Base-by-base conservation (phyloP, 2,797 vertebrate species). In the Pipistrellus pipistrellus region DNA sequence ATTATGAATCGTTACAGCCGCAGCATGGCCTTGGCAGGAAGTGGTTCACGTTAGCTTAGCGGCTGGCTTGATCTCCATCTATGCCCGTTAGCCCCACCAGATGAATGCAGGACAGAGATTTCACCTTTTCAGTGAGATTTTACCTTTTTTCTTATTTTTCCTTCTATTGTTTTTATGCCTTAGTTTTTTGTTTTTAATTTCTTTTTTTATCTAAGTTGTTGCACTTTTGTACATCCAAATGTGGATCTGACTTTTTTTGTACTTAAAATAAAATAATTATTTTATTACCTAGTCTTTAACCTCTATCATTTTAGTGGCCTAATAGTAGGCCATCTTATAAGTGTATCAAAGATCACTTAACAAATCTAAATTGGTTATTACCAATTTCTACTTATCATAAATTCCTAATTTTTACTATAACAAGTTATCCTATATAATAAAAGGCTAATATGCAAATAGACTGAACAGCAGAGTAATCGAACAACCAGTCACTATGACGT, bases 301-400 rank as follows among this genome's bases (percentile, higher is more conserved):
- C 53, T 21, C n/a, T 32, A 71, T 32, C 10, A 41, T 83, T 76
- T 90, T 48, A 76, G 81, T 66, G 46, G 51, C 57, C 95, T 90
- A 81, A 73, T 25, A 38, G 68, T 25, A 78, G 35, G n/a, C 12
- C 76, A 64, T n/a, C 41, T 78, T 75, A 3, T 66, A 69, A 89
- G 18, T 59, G 14, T 73, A 75, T 8, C 44, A 76, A 89, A 87
- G n/a, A 51, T 75, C 20, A 80, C 35, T 71, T 87, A 88, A 44
- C 23, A 81, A 73, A 90, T 66, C 23, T 48, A 94, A 66, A 66
- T n/a, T 88, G 15, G 17, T 88, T 81, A 27, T 81, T 85, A 68
- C 2, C 2, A 76, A 77, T 15, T 62, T 76, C 66, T 72, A 82
- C 76, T 95, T 88, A 64, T 77, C 46, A 91, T 21, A 66, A 76